Percentiles rank a stretch among this genome's conserved stretches.
phyloP scores from a whole-genome alignment of 2,797 vertebrate genomes.

The Helicolenus hilgendorfi region DNA sequence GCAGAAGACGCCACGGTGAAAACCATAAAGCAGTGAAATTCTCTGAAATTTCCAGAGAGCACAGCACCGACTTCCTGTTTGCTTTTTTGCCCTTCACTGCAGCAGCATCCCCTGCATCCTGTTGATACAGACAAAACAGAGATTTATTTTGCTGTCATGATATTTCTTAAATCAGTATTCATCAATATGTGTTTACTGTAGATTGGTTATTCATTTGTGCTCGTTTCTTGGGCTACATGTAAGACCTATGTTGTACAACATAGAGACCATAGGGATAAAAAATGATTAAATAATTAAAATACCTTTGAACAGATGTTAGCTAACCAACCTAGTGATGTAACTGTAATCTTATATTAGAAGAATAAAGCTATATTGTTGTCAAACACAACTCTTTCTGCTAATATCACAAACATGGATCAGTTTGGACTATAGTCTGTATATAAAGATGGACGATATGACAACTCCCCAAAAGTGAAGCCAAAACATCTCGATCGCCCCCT shows the following conservation, averaged over 20 bases:
- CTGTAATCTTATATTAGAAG: neutral
- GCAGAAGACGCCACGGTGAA: neutral
- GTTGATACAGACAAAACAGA: conserved; percentile 34
- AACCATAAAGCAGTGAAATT: conserved; percentile 56
- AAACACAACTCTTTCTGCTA: neutral
- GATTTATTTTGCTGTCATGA: neutral
- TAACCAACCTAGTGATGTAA: neutral
- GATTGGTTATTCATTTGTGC: neutral
- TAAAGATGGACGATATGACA: too few relatives aligned
- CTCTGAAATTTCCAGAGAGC: conserved; percentile 72
- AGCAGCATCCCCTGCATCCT: conserved; percentile 57
- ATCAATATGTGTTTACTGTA: neutral
- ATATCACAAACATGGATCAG: neutral
- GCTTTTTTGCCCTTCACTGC: conserved; percentile 15
- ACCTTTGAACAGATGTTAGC: neutral
- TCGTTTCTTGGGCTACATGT: neutral
- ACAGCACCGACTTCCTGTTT: conserved; percentile 70
- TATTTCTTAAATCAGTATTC: neutral
- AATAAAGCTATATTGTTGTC: neutral
- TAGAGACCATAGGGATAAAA: neutral
- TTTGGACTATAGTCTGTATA: neutral
- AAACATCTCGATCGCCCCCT: too few relatives aligned
- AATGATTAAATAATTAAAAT: neutral
- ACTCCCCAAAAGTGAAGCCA: too few relatives aligned
- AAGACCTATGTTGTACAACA: neutral